These are phyloP conservation scores for Amaurobius ferox DNA, from an alignment of 2,888 invertebrate species.

Conservation along the genomic window DNA sequence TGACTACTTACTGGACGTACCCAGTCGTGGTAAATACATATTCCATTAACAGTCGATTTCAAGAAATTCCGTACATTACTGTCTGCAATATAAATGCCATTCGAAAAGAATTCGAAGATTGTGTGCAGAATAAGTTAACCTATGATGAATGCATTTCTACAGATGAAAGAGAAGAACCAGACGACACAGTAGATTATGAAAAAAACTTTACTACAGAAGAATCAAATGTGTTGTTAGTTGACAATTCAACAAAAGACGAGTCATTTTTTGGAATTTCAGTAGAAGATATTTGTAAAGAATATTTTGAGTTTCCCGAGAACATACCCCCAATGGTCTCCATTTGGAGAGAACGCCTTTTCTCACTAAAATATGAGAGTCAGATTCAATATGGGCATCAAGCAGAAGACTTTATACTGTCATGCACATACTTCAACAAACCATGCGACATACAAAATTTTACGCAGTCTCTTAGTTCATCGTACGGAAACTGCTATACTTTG, in stretches of 20 bases:
- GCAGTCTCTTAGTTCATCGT: background rate
- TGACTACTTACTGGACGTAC: background rate
- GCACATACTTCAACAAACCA: background rate
- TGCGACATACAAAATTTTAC: background rate
- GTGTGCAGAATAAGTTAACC: background rate
- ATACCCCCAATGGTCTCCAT: background rate
- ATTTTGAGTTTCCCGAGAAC: background rate
- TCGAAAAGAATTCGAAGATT: background rate
- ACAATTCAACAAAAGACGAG: too few species aligned
- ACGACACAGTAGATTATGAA: background rate
- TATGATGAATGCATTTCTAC: conserved; percentile 11
- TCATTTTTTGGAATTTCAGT: too few species aligned
- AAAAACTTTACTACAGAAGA: background rate
- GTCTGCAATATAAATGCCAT: conserved; percentile 23
- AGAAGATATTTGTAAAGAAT: too few species aligned
- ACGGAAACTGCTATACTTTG: conserved; percentile 21
- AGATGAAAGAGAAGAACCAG: background rate
- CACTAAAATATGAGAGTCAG: background rate
- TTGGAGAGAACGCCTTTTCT: background rate
- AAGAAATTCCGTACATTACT: conserved; percentile 15
- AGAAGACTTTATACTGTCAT: background rate
- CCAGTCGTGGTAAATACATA: conserved; percentile 23
- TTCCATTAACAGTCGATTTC: background rate
- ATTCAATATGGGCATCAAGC: conserved; percentile 19
- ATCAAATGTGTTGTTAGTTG: too few species aligned